phyloP scores from a whole-genome alignment of 2,113 vertebrate species.

The Carassius gibelio region DNA sequence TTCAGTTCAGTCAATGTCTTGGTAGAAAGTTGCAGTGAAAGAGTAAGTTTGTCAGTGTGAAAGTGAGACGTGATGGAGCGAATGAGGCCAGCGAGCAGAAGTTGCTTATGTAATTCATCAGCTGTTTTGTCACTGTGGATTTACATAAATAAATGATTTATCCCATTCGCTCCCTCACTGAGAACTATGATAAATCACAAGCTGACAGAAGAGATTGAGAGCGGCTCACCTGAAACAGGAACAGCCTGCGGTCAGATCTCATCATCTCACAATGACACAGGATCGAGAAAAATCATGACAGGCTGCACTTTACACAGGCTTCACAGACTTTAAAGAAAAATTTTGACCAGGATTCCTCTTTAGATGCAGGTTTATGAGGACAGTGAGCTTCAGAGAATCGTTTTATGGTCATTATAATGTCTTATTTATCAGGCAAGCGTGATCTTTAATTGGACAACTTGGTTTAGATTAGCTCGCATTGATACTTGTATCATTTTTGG shows the following conservation, averaged over 20 bases:
- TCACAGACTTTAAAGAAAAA: background rate
- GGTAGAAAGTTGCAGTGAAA: background rate
- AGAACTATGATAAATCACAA: slow-evolving; percentile 32
- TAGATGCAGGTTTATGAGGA: too few relatives aligned
- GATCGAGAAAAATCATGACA: background rate
- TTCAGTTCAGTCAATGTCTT: background rate
- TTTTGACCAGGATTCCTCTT: background rate
- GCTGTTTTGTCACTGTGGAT: slow-evolving; percentile 45
- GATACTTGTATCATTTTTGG: background rate
- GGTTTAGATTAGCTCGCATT: background rate
- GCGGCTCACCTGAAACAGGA: too few relatives aligned
- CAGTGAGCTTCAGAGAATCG: background rate
- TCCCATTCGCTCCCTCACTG: slow-evolving; percentile 23
- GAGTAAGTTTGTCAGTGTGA: too few relatives aligned
- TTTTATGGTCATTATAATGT: background rate
- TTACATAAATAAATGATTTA: slow-evolving; percentile 53
- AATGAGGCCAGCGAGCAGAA: slow-evolving; percentile 41
- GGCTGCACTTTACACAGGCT: background rate
- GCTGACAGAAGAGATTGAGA: too few relatives aligned
- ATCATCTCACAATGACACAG: background rate
- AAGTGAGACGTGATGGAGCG: slow-evolving; percentile 10
- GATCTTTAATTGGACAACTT: background rate
- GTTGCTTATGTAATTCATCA: slow-evolving; percentile 48
- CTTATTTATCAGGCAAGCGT: background rate
- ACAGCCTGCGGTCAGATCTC: too few relatives aligned